Conservation (phyloP, 2,888 invertebrate species). For the Augochlorella aurata region DNA sequence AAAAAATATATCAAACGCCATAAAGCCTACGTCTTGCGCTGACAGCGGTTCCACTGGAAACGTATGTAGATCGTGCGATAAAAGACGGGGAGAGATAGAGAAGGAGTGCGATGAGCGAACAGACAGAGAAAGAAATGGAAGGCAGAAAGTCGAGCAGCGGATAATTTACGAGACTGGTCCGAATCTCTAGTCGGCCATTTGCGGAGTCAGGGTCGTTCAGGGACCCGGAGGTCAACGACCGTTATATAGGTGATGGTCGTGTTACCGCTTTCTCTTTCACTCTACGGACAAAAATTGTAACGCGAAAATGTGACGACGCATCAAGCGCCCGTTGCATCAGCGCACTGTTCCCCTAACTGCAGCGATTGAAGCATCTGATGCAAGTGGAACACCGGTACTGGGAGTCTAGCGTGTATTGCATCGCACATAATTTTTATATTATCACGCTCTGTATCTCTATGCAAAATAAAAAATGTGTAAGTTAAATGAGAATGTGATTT, state of each 20-base stretch:
- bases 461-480: too few species aligned
- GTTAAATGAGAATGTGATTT: too few species aligned
- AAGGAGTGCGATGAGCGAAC: not conserved
- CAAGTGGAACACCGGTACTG: too few species aligned
- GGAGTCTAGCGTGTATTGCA: too few species aligned
- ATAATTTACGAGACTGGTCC: slow-evolving; percentile 57
- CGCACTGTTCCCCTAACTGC: not conserved
- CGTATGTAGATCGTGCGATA: slow-evolving; percentile 3
- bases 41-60: not conserved
- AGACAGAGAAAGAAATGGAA: not conserved
- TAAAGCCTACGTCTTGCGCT: not conserved
- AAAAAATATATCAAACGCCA: slow-evolving; percentile 18
- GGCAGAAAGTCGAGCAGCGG: slow-evolving; percentile 45
- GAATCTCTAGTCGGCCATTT: slow-evolving; percentile 50
- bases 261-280: slow-evolving; percentile 63
- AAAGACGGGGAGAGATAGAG: not conserved
- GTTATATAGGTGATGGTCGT: slow-evolving; percentile 62
- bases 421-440: too few species aligned
- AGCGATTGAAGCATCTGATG: too few species aligned
- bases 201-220: slow-evolving; percentile 58
- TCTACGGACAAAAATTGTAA: slow-evolving; percentile 39
- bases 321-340: not conserved
- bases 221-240: slow-evolving; percentile 49
- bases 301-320: slow-evolving; percentile 11
- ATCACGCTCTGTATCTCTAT: too few species aligned